phyloP scores from a whole-genome alignment of 1,140 invertebrate species.

The Zaprionus nigranus region DNA sequence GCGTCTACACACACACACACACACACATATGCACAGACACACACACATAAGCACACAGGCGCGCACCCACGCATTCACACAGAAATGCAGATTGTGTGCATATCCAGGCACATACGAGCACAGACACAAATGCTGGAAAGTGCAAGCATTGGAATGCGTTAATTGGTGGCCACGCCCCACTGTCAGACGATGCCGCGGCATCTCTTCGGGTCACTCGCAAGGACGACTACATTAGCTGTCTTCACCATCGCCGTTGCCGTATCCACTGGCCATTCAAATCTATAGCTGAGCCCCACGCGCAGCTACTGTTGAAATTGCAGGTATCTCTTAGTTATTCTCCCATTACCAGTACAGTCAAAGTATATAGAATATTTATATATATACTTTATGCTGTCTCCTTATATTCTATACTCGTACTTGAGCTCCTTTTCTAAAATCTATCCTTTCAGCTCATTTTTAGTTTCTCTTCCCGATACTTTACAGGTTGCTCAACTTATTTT shows the following conservation, averaged over 20 bases:
- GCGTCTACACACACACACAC: conserved; percentile 50
- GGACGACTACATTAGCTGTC: background rate
- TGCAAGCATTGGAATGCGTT: conserved; percentile 70
- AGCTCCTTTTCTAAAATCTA: no score
- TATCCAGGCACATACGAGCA: conserved; percentile 19
- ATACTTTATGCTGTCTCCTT: no score
- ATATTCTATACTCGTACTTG: no score
- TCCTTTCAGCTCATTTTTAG: no score
- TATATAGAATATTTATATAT: no score
- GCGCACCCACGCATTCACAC: conserved; percentile 19
- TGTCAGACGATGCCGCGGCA: conserved; percentile 4
- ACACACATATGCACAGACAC: conserved; percentile 36
- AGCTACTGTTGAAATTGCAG: no score
- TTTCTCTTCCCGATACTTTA: no score
- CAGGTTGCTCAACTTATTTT: no score
- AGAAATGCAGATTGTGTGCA: conserved; percentile 14
- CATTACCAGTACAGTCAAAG: no score
- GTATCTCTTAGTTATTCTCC: no score
- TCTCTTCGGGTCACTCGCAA: background rate
- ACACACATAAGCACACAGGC: conserved; percentile 18
- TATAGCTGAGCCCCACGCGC: conserved; percentile 39
- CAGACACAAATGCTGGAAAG: conserved; percentile 40
- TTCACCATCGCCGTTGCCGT: background rate
- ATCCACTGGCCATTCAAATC: conserved; percentile 45
- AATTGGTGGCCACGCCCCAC: conserved; percentile 66